Percentiles rank a stretch among this genome's conserved stretches.
Evolutionary conservation across 2,113 vertebrate species (phyloP).

Genomic region (Nematolebias whitei): DNA sequence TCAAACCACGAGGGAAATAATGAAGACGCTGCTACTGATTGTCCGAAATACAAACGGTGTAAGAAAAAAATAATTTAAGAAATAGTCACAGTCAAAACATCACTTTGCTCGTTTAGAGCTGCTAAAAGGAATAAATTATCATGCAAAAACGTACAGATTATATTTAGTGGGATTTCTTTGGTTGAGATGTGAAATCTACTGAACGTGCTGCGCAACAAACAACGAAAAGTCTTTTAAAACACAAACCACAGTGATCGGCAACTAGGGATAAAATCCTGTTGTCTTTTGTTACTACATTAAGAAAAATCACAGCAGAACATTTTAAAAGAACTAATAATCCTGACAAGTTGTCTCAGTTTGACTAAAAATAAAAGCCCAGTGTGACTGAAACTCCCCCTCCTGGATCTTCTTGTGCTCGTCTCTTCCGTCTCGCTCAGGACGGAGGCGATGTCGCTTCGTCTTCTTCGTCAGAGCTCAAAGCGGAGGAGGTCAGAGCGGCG

Average conservation of each 20-base stretch:
- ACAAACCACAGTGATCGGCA: neutral
- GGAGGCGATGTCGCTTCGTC: conserved; percentile 44
- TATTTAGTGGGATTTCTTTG: conserved; percentile 11
- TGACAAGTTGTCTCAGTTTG: no score
- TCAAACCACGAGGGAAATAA: neutral
- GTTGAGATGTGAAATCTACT: conserved; percentile 19
- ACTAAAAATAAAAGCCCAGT: no score
- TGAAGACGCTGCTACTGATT: conserved; percentile 59
- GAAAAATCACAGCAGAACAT: neutral
- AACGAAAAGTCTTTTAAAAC: neutral
- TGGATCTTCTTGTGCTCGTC: no score
- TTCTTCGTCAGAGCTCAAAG: conserved; percentile 90
- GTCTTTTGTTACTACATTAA: neutral
- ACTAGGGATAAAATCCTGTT: conserved; percentile 1
- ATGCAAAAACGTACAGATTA: conserved; percentile 32
- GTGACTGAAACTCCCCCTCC: no score
- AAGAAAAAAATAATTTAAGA: conserved; percentile 26
- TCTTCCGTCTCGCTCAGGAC: neutral
- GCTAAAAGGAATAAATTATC: conserved; percentile 35
- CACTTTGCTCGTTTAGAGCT: conserved; percentile 15
- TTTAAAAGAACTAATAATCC: no score
- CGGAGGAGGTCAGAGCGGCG: conserved; percentile 70
- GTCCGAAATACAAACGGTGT: conserved; percentile 49
- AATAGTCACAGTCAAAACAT: conserved; percentile 46
- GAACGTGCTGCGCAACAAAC: conserved; percentile 1